Evolutionary conservation across 1,140 invertebrate species (phyloP), one percentile per base, ranked within the genome.

Genomic region (Brachionus paranguensis): DNA sequence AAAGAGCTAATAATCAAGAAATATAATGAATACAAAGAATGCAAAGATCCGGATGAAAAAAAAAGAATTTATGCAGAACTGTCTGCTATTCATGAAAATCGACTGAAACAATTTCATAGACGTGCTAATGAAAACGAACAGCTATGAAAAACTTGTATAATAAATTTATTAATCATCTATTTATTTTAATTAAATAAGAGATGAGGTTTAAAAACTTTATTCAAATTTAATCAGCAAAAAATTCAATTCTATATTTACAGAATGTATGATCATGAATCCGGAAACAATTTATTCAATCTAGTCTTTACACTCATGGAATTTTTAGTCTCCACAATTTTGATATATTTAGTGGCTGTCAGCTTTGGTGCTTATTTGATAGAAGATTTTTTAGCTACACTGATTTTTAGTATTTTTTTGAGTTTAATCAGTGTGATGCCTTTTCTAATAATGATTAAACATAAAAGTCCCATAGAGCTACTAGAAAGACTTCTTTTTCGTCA

Each of bases 361-460:
- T 50, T 76, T 76, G 72, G 72, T 10, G 72, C 72, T 50, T 76
- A 76, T 76, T n/a, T 76, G 50, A 53, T 76, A 12, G 43, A 76
- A 76, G 72, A 76, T 24, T 76, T 76, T 76, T 27, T 27, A 12
- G 20, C 47, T 33, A 76, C 72, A 2, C 20, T 50, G 3, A 5
- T 50, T 20, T 76, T 76, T 76, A 76, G 72, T 29, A 12, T 27
- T 24, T 24, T 76, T 7, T 50, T 76, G 45, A 76, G 43, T 50
- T 33, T 27, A 4, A 24, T 76, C 8, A 27, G 43, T 50, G 11
- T 50, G 7, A 76, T 76, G 72, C 72, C 72, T 29, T 27, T 47
- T 24, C n/a, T 76, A 14, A 27, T 76, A 50, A 14, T 76, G 10
- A 11, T 50, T 10, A 76, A 76, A 3, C 72, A 76, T n/a, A 76